Conservation (phyloP, 2,888 invertebrate species). For the Sturmia bella region DNA sequence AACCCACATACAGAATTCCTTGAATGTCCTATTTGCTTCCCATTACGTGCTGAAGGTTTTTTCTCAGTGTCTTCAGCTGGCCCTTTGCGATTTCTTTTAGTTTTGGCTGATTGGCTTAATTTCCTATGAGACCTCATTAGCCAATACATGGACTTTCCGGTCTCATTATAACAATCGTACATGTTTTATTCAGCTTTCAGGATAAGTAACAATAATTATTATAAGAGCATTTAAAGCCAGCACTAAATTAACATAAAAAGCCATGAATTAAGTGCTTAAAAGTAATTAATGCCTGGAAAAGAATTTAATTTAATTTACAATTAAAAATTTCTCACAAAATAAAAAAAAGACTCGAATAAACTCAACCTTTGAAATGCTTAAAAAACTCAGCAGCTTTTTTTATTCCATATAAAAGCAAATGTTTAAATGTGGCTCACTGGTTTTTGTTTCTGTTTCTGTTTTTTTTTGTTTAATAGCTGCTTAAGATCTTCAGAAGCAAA, state of each 20-base stretch:
- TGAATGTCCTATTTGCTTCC: no score
- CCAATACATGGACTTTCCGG: no score
- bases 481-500: not conserved
- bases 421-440: slow-evolving; percentile 28
- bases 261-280: slow-evolving; percentile 14
- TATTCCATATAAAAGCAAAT: slow-evolving; percentile 19
- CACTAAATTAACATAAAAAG: not conserved
- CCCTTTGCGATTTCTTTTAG: no score
- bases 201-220: slow-evolving; percentile 3
- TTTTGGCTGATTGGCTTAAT: no score
- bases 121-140: no score
- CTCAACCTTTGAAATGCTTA: not conserved
- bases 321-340: not conserved
- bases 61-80: no score
- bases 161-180: not conserved
- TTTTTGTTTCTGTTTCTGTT: not conserved
- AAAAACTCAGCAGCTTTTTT: slow-evolving; percentile 32
- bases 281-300: not conserved
- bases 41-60: no score
- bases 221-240: not conserved
- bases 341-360: not conserved
- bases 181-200: slow-evolving; percentile 7
- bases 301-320: not conserved
- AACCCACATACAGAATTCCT: no score
- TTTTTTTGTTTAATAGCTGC: slow-evolving; percentile 25